Percentiles rank a stretch among this genome's conserved stretches.
These are phyloP conservation scores for Sarcophaga peregrina DNA, from an alignment of 1,140 invertebrate genomes.

Conservation along the genomic window DNA sequence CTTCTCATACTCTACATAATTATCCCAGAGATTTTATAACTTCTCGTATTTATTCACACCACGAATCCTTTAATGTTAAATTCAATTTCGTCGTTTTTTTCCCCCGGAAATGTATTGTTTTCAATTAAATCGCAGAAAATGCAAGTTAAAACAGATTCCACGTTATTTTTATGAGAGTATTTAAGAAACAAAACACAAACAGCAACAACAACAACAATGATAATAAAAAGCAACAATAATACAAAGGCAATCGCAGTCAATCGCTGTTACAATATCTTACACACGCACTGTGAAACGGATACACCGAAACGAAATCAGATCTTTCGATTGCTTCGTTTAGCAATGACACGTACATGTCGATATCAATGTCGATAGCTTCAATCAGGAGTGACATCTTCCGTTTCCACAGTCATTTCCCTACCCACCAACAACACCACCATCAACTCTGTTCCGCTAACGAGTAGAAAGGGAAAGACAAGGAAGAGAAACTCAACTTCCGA, in stretches of 20 bases:
- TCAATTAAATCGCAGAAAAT: not conserved
- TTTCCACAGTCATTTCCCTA: conserved; percentile 40
- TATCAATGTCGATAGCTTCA: conserved; percentile 39
- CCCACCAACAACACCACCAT: not conserved
- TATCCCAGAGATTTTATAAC: no score
- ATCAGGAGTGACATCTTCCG: conserved; percentile 46
- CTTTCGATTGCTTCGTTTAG: conserved; percentile 39
- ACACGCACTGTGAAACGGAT: not conserved
- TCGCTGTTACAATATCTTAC: no score
- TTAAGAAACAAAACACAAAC: not conserved
- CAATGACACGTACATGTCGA: conserved; percentile 40
- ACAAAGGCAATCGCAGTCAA: conserved; percentile 34
- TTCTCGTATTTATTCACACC: no score
- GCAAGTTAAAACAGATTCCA: not conserved
- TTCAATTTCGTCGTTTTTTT: no score
- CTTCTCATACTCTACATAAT: no score
- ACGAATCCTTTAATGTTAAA: no score
- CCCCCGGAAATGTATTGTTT: not conserved
- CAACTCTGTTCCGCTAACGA: not conserved
- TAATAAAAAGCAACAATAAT: not conserved
- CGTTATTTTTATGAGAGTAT: conserved; percentile 27
- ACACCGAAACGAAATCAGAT: conserved; percentile 35
- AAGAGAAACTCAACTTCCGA: not conserved
- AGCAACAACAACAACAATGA: not conserved
- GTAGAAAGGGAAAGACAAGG: not conserved